A percentile compares a stretch with the other conserved stretches of the same genome.
These are phyloP conservation scores for Pangasianodon gigas DNA, from an alignment of 2,113 vertebrate genomes.

Conservation along the genomic window DNA sequence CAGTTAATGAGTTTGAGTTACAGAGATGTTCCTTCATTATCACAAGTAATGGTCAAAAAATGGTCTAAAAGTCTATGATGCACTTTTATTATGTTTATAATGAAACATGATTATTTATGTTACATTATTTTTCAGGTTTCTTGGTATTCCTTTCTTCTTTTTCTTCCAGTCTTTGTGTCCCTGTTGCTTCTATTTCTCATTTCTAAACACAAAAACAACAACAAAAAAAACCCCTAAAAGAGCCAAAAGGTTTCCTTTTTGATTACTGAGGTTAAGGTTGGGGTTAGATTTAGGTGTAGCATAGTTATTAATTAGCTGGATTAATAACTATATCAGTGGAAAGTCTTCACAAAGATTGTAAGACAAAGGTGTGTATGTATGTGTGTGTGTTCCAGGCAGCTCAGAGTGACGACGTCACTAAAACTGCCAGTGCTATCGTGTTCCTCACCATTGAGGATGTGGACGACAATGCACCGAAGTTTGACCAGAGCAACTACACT, in stretches of 20 bases:
- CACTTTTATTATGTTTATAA: too few relatives aligned
- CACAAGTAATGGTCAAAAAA: too few relatives aligned
- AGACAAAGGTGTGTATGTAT: conserved; percentile 11
- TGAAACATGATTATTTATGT: too few relatives aligned
- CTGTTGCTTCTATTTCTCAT: too few relatives aligned
- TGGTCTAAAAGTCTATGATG: neutral
- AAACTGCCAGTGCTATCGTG: conserved; percentile 72
- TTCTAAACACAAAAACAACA: neutral
- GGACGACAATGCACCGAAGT: conserved; percentile 70
- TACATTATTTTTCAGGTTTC: neutral
- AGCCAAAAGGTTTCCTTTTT: neutral
- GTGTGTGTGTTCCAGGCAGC: conserved; percentile 65
- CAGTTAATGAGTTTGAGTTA: neutral
- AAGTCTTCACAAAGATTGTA: neutral
- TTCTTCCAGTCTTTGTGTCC: neutral
- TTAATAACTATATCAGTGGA: neutral
- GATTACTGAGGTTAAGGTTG: neutral
- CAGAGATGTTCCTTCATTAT: neutral
- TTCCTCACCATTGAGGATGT: conserved; percentile 69
- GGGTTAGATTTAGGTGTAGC: neutral
- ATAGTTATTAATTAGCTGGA: neutral
- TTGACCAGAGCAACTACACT: conserved; percentile 64
- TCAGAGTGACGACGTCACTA: conserved; percentile 71
- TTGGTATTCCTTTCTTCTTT: neutral
- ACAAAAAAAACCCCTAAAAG: too few relatives aligned